A percentile compares a stretch with the other conserved stretches of the same genome.
Conservation (phyloP, 2,888 invertebrate genomes). For the Volucella inflata region DNA sequence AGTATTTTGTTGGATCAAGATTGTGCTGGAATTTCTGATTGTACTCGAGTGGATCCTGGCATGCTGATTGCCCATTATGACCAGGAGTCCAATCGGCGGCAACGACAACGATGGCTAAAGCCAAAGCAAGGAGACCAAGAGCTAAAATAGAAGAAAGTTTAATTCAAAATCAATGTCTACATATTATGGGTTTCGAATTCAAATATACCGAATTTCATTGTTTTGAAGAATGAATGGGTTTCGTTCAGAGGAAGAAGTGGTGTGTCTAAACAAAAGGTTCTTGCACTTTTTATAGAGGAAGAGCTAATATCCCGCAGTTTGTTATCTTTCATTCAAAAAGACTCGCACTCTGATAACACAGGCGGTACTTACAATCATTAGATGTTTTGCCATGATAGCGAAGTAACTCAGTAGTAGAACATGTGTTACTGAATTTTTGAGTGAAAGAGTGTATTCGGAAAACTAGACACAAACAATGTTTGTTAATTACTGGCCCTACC, state of each 20-base stretch:
- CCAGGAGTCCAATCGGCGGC: slow-evolving; percentile 74
- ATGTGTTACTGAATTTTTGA: background rate
- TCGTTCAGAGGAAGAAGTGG: slow-evolving; percentile 9
- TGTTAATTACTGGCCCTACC: too few relatives aligned
- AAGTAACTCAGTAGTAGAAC: slow-evolving; percentile 12
- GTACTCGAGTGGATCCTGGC: slow-evolving; percentile 79
- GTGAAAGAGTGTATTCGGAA: too few relatives aligned
- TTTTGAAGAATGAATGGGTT: slow-evolving; percentile 27
- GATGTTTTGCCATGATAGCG: slow-evolving; percentile 23
- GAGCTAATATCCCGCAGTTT: background rate
- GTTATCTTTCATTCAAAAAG: slow-evolving; percentile 12
- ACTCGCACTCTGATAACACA: background rate
- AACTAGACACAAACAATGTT: too few relatives aligned
- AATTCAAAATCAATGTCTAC: background rate
- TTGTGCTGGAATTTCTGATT: slow-evolving; percentile 80
- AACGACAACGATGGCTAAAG: slow-evolving; percentile 12
- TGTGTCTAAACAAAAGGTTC: background rate
- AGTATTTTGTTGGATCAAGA: slow-evolving; percentile 81
- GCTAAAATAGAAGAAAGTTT: background rate
- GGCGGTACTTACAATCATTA: slow-evolving; percentile 1
- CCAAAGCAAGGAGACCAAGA: slow-evolving; percentile 23
- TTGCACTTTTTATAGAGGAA: slow-evolving; percentile 37
- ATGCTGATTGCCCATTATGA: slow-evolving; percentile 81
- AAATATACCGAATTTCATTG: slow-evolving; percentile 74
- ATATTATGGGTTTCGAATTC: background rate